A percentile compares a stretch with the other conserved stretches of the same genome.
phyloP scores from a whole-genome alignment of 2,888 invertebrate genomes.

The Tortricodes alternella region DNA sequence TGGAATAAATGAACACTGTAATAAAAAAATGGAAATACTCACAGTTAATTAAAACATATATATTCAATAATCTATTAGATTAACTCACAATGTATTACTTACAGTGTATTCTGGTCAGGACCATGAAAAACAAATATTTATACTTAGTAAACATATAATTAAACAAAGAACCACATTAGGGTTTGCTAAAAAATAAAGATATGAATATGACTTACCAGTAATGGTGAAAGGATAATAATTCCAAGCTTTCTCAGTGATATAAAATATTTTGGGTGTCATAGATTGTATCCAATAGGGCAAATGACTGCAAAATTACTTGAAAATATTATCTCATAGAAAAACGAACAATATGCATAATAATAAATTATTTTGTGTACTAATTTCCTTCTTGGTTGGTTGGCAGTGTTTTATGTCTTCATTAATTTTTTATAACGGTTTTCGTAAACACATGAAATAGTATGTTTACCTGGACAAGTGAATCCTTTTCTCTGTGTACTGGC shows the following conservation, averaged over 20 bases:
- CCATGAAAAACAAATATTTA: constrained; percentile 57
- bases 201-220: constrained; percentile 82
- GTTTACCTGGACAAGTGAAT: constrained; percentile 94
- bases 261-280: constrained; percentile 94
- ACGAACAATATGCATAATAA: too few relatives aligned
- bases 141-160: constrained; percentile 31
- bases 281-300: constrained; percentile 95
- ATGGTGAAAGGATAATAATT: constrained; percentile 96
- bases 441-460: not conserved
- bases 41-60: not conserved
- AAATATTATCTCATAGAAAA: constrained; percentile 1
- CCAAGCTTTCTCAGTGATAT: constrained; percentile 97
- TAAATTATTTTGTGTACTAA: too few relatives aligned
- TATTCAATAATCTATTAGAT: not conserved
- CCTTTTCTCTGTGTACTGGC: constrained; percentile 95
- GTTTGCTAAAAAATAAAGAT: not conserved
- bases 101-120: constrained; percentile 86
- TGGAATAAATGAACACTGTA: constrained; percentile 95
- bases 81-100: constrained; percentile 60
- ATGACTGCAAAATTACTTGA: constrained; percentile 85
- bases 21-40: constrained; percentile 49
- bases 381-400: too few relatives aligned
- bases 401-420: too few relatives aligned
- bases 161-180: constrained; percentile 17
- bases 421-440: too few relatives aligned